Conservation (phyloP, 2,113 vertebrate species). For the Chascanopsetta lugubris region DNA sequence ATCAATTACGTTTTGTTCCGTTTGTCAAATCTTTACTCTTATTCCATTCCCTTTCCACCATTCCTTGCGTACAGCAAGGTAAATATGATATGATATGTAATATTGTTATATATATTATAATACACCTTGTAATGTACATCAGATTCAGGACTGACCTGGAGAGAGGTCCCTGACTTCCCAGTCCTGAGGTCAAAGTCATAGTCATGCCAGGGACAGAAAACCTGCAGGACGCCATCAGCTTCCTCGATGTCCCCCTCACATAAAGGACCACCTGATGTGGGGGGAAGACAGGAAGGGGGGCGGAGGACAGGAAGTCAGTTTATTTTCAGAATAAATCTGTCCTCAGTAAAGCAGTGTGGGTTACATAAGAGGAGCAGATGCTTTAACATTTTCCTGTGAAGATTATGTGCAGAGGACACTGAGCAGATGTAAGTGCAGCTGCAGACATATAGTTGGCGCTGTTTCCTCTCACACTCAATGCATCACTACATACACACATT, state of each 20-base stretch:
- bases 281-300: constrained; percentile 46
- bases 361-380: neutral
- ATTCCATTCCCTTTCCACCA: too few relatives aligned
- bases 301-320: constrained; percentile 37
- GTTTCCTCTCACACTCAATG: neutral
- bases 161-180: constrained; percentile 72
- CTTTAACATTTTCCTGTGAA: neutral
- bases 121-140: neutral
- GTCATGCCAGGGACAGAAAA: constrained; percentile 83
- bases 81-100: too few relatives aligned
- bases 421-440: neutral
- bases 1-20: too few relatives aligned
- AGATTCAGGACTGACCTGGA: constrained; percentile 66
- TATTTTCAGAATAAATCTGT: constrained; percentile 17
- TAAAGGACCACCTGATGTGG: constrained; percentile 80
- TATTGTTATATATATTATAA: too few relatives aligned
- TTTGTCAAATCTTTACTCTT: too few relatives aligned
- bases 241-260: constrained; percentile 84
- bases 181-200: constrained; percentile 80
- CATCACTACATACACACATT: neutral
- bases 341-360: neutral
- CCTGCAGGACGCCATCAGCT: constrained; percentile 74
- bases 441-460: neutral
- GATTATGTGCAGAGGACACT: neutral
- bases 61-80: too few relatives aligned